phyloP scores from a whole-genome alignment of 2,113 vertebrate genomes.

The Numida meleagris region DNA sequence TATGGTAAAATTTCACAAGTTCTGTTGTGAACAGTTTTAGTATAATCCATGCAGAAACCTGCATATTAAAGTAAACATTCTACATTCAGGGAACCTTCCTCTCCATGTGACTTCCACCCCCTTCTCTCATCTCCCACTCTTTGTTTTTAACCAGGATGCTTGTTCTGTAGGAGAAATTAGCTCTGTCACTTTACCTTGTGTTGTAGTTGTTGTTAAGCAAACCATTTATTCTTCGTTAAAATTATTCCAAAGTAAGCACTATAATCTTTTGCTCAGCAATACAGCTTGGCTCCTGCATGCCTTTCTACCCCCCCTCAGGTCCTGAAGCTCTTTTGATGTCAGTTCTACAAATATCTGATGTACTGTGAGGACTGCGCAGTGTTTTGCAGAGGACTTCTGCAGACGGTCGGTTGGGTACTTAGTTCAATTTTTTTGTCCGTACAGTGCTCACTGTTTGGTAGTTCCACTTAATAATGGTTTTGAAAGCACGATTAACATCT shows the following conservation, averaged over 20 bases:
- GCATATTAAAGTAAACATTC: not conserved
- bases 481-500: conserved; percentile 47
- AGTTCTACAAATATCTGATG: not conserved
- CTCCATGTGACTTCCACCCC: not conserved
- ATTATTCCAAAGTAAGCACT: not conserved
- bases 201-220: not conserved
- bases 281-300: not conserved
- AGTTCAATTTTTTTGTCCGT: not conserved
- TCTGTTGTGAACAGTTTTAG: not conserved
- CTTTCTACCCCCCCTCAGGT: not conserved
- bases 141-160: not conserved
- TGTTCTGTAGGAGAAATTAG: not conserved
- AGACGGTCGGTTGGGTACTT: not conserved
- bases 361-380: not conserved
- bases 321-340: not conserved
- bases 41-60: not conserved
- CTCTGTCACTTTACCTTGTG: not conserved
- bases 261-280: not conserved
- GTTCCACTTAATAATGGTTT: conserved; percentile 38
- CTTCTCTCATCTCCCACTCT: not conserved
- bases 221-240: not conserved
- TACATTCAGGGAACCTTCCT: not conserved
- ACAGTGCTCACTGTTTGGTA: not conserved
- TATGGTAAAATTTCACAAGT: not conserved
- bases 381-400: not conserved